Evolutionary conservation across 2,888 invertebrate species (phyloP).

Genomic region (Cheilosia scutellata): DNA sequence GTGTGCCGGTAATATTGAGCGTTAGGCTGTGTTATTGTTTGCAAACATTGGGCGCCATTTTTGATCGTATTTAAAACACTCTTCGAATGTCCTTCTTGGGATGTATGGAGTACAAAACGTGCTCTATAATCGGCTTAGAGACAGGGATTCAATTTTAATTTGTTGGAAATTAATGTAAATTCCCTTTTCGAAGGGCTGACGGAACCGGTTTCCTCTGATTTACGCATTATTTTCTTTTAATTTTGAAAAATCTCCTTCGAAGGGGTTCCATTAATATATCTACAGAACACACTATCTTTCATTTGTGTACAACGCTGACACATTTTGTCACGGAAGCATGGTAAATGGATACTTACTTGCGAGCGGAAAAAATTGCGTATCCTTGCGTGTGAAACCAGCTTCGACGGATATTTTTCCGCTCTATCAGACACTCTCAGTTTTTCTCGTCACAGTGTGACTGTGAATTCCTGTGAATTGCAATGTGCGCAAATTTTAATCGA

Average conservation of each 20-base stretch:
- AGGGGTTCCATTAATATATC: slow-evolving; percentile 6
- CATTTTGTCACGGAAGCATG: slow-evolving; percentile 45
- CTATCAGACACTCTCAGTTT: background rate
- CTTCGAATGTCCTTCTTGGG: slow-evolving; percentile 14
- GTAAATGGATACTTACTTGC: slow-evolving; percentile 50
- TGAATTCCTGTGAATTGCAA: slow-evolving; percentile 41
- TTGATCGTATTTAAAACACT: background rate
- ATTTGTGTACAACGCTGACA: slow-evolving; percentile 15
- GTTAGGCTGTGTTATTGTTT: slow-evolving; percentile 60
- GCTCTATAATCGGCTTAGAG: slow-evolving; percentile 69
- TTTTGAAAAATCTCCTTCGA: slow-evolving; percentile 25
- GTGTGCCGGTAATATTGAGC: slow-evolving; percentile 38
- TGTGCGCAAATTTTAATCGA: slow-evolving; percentile 39
- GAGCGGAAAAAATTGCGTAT: slow-evolving; percentile 47
- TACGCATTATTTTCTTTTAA: slow-evolving; percentile 58
- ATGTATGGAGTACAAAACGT: slow-evolving; percentile 27
- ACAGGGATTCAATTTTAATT: slow-evolving; percentile 65
- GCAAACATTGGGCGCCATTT: slow-evolving; percentile 70
- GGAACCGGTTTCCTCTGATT: slow-evolving; percentile 51
- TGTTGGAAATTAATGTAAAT: slow-evolving; percentile 72
- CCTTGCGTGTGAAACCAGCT: slow-evolving; percentile 15
- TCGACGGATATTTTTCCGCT: slow-evolving; percentile 25
- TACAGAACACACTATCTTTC: background rate
- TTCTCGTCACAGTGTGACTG: slow-evolving; percentile 1
- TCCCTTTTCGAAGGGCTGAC: slow-evolving; percentile 39